phyloP scores from a whole-genome alignment of 2,888 invertebrate species.

The Drosophila atripex region DNA sequence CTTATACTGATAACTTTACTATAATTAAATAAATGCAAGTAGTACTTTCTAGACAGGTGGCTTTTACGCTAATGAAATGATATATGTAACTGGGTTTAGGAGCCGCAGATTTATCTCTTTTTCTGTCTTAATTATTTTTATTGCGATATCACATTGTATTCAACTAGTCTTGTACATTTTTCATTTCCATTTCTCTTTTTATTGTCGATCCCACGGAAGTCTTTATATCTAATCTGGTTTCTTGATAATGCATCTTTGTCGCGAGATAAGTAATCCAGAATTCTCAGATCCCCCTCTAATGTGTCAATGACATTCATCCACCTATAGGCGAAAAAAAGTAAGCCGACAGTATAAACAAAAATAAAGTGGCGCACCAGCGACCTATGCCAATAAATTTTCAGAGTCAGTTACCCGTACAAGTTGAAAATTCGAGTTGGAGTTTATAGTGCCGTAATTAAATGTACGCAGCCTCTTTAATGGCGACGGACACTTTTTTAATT shows the following conservation, averaged over 20 bases:
- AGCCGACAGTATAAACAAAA: conserved; percentile 11
- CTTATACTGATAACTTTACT: not conserved
- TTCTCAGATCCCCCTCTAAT: conserved; percentile 15
- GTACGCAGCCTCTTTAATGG: conserved; percentile 48
- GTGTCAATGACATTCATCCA: conserved; percentile 32
- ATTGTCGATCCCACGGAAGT: conserved; percentile 27
- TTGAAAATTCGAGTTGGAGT: conserved; percentile 21
- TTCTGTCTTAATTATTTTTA: not conserved
- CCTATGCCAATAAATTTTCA: conserved; percentile 59
- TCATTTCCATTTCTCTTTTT: conserved; percentile 7
- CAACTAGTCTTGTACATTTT: conserved; percentile 8
- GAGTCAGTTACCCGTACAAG: conserved; percentile 26
- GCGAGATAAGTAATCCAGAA: conserved; percentile 24
- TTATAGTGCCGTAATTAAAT: conserved; percentile 50
- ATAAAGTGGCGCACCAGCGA: conserved; percentile 35
- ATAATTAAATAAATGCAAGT: not conserved
- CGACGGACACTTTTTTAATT: conserved; percentile 54
- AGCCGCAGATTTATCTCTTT: not conserved
- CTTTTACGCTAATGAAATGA: not conserved
- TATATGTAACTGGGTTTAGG: conserved; percentile 2
- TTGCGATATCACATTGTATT: conserved; percentile 1
- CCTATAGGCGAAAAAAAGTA: conserved; percentile 8
- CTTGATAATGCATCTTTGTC: conserved; percentile 27
- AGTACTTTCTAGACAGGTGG: not conserved
- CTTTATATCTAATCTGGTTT: conserved; percentile 35